phyloP scores from a whole-genome alignment of 1,140 invertebrate species.

The Aphelenchoides fujianensis region DNA sequence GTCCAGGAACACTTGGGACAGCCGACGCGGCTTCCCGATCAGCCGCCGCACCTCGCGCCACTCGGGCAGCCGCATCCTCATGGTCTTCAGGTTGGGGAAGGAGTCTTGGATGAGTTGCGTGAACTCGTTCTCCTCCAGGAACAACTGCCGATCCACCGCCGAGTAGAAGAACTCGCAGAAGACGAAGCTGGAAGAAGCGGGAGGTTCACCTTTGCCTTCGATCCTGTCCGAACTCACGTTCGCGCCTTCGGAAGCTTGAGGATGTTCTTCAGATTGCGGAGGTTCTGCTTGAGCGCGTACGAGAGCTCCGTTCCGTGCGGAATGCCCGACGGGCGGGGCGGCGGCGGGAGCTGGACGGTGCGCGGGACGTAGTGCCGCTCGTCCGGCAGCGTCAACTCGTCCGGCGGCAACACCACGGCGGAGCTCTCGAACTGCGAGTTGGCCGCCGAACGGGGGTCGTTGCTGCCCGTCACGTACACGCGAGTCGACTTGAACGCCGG shows the following conservation, averaged over 20 bases:
- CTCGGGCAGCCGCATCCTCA: conserved; percentile 80
- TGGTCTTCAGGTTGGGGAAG: conserved; percentile 84
- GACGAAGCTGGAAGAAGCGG: conserved; percentile 30
- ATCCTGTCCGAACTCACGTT: conserved; percentile 78
- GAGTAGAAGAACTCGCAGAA: conserved; percentile 97
- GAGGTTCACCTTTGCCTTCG: conserved; percentile 57
- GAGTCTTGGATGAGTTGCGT: conserved; percentile 86
- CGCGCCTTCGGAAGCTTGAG: conserved; percentile 96
- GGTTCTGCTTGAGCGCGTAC: conserved; percentile 26
- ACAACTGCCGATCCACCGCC: conserved; percentile 75
- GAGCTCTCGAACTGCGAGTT: not conserved
- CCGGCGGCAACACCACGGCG: not conserved
- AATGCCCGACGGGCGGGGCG: not conserved
- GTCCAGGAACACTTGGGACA: conserved; percentile 79
- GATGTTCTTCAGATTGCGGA: conserved; percentile 78
- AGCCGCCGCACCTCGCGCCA: conserved; percentile 91
- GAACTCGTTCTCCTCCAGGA: conserved; percentile 94
- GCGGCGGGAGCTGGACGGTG: not conserved
- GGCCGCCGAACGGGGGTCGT: not conserved
- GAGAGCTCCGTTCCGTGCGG: conserved; percentile 25
- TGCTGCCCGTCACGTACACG: not conserved
- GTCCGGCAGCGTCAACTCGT: conserved; percentile 7
- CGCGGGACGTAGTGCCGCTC: not conserved
- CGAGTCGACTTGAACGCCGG: not conserved
- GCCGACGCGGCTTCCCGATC: conserved; percentile 93